Evolutionary conservation across 1,140 invertebrate species (phyloP).

Genomic region (Zaprionus lachaisei): DNA sequence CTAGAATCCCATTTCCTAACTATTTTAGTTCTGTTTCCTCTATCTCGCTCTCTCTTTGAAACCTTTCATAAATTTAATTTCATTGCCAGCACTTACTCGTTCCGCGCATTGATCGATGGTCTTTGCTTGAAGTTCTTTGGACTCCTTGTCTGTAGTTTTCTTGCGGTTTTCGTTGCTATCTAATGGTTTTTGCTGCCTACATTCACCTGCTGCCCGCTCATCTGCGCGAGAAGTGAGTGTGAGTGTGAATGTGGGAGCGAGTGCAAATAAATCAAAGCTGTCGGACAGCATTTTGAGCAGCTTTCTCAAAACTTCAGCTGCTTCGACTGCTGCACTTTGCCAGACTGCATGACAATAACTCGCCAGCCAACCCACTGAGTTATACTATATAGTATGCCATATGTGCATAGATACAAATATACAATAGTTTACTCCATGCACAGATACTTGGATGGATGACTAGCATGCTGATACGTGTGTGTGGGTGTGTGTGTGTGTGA

Average conservation of each 20-base stretch:
- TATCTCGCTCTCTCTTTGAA: not conserved
- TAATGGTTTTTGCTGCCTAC: conserved; percentile 39
- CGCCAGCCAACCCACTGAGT: conserved; percentile 35
- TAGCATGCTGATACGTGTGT: conserved; percentile 53
- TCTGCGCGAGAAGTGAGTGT: not conserved
- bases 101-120: conserved; percentile 7
- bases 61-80: conserved; percentile 25
- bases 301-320: conserved; percentile 54
- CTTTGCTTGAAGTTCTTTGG: conserved; percentile 9
- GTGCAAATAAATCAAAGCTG: conserved; percentile 51
- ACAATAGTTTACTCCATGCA: conserved; percentile 28
- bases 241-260: not conserved
- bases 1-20: not conserved
- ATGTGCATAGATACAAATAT: conserved; percentile 26
- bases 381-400: conserved; percentile 21
- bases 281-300: conserved; percentile 49
- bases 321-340: conserved; percentile 12
- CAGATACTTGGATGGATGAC: conserved; percentile 36
- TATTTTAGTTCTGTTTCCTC: not conserved
- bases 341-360: conserved; percentile 39
- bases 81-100: conserved; percentile 16
- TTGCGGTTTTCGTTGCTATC: conserved; percentile 20
- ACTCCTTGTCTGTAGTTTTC: conserved; percentile 1
- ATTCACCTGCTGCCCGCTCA: conserved; percentile 28
- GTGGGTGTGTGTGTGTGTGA: conserved; percentile 39